Evolutionary conservation across 2,797 vertebrate genomes (phyloP).

Genomic region (Prunella strophiata): DNA sequence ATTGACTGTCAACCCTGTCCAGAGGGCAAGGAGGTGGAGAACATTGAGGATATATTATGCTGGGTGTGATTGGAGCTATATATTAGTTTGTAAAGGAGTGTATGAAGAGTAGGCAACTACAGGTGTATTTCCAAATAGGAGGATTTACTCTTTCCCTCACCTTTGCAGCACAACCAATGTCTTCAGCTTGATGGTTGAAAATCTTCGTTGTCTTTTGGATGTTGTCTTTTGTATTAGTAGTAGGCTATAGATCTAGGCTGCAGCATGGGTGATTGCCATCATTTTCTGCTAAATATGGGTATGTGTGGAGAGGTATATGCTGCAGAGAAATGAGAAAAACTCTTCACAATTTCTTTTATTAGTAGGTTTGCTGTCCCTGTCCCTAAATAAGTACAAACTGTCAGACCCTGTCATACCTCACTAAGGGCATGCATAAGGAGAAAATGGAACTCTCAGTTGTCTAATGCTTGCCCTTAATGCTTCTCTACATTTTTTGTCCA

Average conservation of each 20-base stretch:
- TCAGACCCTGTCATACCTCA: background rate
- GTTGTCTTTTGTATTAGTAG: too few species aligned
- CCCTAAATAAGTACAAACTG: background rate
- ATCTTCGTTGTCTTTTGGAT: background rate
- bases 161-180: background rate
- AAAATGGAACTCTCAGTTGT: background rate
- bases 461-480: background rate
- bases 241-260: background rate
- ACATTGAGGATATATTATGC: background rate
- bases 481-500: background rate
- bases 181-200: background rate
- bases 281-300: background rate
- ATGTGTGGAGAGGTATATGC: background rate
- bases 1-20: background rate
- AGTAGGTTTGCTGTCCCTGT: background rate
- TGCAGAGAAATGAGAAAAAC: background rate
- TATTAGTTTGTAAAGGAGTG: background rate
- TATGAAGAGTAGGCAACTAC: background rate
- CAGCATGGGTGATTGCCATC: background rate
- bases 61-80: background rate
- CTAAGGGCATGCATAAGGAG: background rate
- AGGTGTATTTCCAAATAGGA: background rate
- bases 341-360: background rate
- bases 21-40: background rate
- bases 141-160: background rate